Evolutionary conservation across 2,888 invertebrate genomes (phyloP).

Genomic region (Morpho achilles): DNA sequence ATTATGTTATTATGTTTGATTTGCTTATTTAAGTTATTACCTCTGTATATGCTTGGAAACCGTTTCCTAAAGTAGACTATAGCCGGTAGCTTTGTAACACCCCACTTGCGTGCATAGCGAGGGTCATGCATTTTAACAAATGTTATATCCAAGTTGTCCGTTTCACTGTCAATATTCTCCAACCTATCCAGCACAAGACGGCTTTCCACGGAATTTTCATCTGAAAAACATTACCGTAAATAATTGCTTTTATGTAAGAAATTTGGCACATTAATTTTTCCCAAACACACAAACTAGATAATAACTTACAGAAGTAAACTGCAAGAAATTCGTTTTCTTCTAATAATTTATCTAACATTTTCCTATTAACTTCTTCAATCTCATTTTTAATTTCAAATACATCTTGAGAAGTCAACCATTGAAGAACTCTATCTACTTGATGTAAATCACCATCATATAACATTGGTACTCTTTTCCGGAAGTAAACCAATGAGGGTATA

Average conservation of each 20-base stretch:
- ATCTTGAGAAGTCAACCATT: conserved; percentile 96
- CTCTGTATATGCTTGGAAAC: conserved; percentile 95
- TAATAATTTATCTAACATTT: conserved; percentile 96
- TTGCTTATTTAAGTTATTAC: conserved; percentile 54
- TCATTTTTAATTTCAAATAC: conserved; percentile 97
- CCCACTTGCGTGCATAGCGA: conserved; percentile 95
- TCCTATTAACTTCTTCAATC: conserved; percentile 97
- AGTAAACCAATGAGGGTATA: conserved; percentile 92
- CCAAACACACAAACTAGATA: neutral
- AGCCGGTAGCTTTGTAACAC: conserved; percentile 93
- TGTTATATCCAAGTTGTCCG: conserved; percentile 95
- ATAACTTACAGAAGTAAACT: conserved; percentile 95
- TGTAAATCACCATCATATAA: conserved; percentile 93
- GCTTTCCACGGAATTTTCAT: conserved; percentile 91
- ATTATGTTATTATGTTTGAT: too few species aligned
- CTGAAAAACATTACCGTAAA: conserved; percentile 62
- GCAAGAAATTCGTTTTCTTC: conserved; percentile 97
- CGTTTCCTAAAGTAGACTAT: conserved; percentile 94
- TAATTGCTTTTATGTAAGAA: neutral
- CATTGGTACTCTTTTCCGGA: conserved; percentile 89
- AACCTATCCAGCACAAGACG: conserved; percentile 89
- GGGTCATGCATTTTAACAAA: conserved; percentile 97
- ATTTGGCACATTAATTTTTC: neutral
- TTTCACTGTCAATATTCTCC: conserved; percentile 96
- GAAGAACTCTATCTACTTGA: conserved; percentile 90